Conservation (phyloP, 2,888 invertebrate species). For the Pelosia muscerda region DNA sequence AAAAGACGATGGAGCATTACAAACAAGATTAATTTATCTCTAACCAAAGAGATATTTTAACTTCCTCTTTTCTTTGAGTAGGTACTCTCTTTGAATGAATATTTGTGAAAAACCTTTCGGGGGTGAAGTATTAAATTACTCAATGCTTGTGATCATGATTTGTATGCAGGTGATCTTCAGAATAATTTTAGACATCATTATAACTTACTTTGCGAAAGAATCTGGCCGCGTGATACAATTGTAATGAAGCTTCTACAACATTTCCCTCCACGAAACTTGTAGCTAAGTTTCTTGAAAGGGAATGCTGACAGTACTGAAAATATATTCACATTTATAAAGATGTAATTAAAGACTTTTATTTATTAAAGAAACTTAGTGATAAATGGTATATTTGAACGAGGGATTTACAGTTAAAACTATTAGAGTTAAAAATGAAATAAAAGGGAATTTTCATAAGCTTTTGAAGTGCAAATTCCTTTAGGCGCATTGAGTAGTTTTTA, state of each 20-base stretch:
- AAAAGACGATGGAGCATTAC: conserved; percentile 43
- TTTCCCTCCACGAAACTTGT: conserved; percentile 3
- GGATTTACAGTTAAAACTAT: too few relatives aligned
- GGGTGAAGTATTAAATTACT: conserved; percentile 52
- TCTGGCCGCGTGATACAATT: conserved; percentile 24
- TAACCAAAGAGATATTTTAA: conserved; percentile 61
- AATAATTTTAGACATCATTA: conserved; percentile 65
- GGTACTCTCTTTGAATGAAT: conserved; percentile 55
- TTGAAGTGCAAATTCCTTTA: too few relatives aligned
- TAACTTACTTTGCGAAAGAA: conserved; percentile 61
- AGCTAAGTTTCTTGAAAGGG: too few relatives aligned
- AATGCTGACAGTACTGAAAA: not conserved
- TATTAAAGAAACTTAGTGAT: too few relatives aligned
- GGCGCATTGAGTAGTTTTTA: too few relatives aligned
- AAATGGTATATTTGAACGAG: too few relatives aligned
- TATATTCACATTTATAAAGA: not conserved
- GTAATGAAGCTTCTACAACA: conserved; percentile 20
- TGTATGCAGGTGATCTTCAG: conserved; percentile 63
- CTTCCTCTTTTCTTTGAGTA: conserved; percentile 59
- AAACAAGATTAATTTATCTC: conserved; percentile 67
- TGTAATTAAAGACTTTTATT: not conserved
- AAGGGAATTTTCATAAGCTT: too few relatives aligned
- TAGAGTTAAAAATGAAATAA: too few relatives aligned
- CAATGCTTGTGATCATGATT: conserved; percentile 55
- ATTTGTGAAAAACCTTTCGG: conserved; percentile 53